Evolutionary conservation across 2,797 vertebrate genomes (phyloP).

Genomic region (Falco cherrug): DNA sequence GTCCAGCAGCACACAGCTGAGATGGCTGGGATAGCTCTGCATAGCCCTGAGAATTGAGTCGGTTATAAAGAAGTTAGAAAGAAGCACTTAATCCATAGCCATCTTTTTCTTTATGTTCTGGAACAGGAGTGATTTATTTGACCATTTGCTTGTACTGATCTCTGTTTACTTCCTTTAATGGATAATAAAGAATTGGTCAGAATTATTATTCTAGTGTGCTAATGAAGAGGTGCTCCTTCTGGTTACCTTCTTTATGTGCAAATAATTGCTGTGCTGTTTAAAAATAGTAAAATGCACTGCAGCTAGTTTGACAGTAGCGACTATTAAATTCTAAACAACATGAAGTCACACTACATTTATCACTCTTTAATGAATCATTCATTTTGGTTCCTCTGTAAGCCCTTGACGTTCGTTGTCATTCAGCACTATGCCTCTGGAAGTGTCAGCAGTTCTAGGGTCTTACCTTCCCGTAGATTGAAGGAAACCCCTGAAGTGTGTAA

Average conservation of each 20-base stretch:
- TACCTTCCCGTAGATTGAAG: conserved; percentile 11
- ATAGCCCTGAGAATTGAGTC: background rate
- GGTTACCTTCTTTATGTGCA: conserved; percentile 35
- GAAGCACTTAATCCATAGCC: background rate
- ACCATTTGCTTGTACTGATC: background rate
- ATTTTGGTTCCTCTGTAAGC: conserved; percentile 56
- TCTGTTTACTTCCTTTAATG: background rate
- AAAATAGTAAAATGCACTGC: conserved; percentile 62
- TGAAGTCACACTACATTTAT: conserved; percentile 68
- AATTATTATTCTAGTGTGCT: conserved; percentile 42
- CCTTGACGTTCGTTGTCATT: conserved; percentile 75
- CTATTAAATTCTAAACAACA: conserved; percentile 47
- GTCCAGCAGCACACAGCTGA: background rate
- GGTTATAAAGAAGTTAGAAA: background rate
- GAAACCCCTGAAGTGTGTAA: conserved; percentile 48
- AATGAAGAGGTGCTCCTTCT: conserved; percentile 42
- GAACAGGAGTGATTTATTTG: background rate
- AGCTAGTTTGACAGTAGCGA: conserved; percentile 31
- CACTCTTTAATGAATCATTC: conserved; percentile 75
- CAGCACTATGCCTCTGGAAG: conserved; percentile 73
- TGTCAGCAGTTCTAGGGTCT: conserved; percentile 72
- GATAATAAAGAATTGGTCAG: conserved; percentile 35
- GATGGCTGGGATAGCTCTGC: background rate
- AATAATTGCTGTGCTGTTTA: conserved; percentile 51
- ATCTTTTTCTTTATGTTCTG: background rate